These are phyloP conservation scores for Caenorhabditis virilis DNA, from an alignment of 2,888 invertebrate genomes.

Conservation along the genomic window DNA sequence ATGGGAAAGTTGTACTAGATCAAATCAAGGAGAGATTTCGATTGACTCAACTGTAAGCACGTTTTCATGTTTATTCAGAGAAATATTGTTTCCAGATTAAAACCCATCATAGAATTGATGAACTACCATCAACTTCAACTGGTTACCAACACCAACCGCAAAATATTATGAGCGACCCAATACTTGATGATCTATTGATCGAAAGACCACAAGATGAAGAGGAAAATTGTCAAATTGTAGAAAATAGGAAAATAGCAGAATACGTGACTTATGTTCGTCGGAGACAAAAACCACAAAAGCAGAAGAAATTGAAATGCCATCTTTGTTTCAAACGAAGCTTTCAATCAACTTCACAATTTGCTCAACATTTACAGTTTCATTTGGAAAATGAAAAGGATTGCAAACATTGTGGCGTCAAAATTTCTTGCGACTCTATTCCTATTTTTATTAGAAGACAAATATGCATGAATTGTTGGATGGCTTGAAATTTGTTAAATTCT, in stretches of 20 bases:
- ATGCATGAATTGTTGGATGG: conserved; percentile 14
- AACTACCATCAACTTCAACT: too few species aligned
- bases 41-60: too few species aligned
- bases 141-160: too few species aligned
- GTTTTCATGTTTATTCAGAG: too few species aligned
- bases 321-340: conserved; percentile 21
- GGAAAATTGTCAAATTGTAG: not conserved
- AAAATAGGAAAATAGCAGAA: not conserved
- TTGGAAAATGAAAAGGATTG: conserved; percentile 15
- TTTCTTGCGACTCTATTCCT: conserved; percentile 77
- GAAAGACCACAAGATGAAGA: not conserved
- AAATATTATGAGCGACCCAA: too few species aligned
- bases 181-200: too few species aligned
- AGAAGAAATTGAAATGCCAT: conserved; percentile 22
- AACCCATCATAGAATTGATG: too few species aligned
- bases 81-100: too few species aligned
- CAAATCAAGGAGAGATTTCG: not conserved
- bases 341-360: conserved; percentile 15
- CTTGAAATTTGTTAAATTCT: too few species aligned
- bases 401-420: conserved; percentile 80
- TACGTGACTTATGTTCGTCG: too few species aligned
- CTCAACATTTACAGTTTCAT: conserved; percentile 37
- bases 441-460: conserved; percentile 9
- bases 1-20: conserved; percentile 28
- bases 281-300: not conserved